Base-by-base conservation (phyloP, 2,888 invertebrate genomes). In the Plusia festucae region DNA sequence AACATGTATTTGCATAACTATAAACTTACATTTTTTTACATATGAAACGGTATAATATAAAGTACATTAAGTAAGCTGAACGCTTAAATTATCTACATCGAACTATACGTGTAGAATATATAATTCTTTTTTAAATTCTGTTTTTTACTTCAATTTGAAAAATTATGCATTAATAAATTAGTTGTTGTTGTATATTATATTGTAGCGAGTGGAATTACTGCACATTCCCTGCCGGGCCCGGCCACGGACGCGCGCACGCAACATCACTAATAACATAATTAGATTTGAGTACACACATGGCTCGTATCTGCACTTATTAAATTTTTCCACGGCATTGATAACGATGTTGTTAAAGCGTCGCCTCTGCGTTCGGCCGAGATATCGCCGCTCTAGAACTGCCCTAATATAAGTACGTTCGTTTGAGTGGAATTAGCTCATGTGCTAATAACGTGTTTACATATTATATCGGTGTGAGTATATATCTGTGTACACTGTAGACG, bases 181-280 rank as follows among this genome's bases (percentile, higher is more conserved):
- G 7, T 7, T 27, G 27, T 5, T 8, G 0, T 27, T 27, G 0
- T 8, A 7, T 27, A 22, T 40, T 2, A 18, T 0, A 15, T 34
- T 44, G n/a, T 57, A 27, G 51, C 8, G 27, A 51, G 58, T 59
- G 34, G 44, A 40, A 44, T 22, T 76, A 62, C 61, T 71, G 53
- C 15, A 49, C 4, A 9, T 7, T 15, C 24, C 52, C 27, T 44
- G 32, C 20, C 40, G 30, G 22, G 13, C 53, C 54, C 53, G 52
- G 22, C 11, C 18, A 54, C 60, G 9, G 9, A 30, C 30, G 59
- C 44, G 59, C 34, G 67, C 69, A 77, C 80, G 65, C 80, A 65
- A 69, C 66, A 40, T 71, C 66, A 40, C 73, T 71, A 81, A 76
- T 72, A 70, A 73, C 70, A 74, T 81, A 78, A 81, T 80, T 67